Evolutionary conservation across 2,113 vertebrate genomes (phyloP).

Genomic region (Gnathochromis pfefferi): DNA sequence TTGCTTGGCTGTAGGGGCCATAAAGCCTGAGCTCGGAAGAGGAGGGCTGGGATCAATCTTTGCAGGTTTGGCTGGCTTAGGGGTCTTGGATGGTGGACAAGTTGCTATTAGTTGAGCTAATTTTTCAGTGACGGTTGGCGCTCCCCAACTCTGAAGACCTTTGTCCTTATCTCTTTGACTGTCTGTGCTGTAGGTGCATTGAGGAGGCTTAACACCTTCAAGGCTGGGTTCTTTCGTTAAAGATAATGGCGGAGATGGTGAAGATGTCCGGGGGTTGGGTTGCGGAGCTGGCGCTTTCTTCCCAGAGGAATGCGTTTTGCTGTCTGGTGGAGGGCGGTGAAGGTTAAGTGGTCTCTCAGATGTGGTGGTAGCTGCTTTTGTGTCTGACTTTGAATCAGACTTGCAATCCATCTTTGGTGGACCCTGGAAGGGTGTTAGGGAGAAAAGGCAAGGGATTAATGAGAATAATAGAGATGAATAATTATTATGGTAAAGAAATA

Average conservation of each 20-base stretch:
- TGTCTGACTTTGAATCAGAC: slow-evolving; percentile 68
- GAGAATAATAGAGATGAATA: not conserved
- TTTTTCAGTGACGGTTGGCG: slow-evolving; percentile 88
- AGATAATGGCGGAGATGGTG: slow-evolving; percentile 45
- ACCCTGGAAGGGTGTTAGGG: slow-evolving; percentile 41
- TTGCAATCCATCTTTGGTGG: slow-evolving; percentile 70
- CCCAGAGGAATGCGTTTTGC: slow-evolving; percentile 63
- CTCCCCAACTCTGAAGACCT: slow-evolving; percentile 74
- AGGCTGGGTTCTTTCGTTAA: slow-evolving; percentile 60
- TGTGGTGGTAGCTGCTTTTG: slow-evolving; percentile 44
- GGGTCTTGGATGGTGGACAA: slow-evolving; percentile 91
- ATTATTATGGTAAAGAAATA: not conserved
- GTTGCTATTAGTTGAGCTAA: slow-evolving; percentile 93
- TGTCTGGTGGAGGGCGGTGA: slow-evolving; percentile 63
- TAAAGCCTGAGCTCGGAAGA: slow-evolving; percentile 64
- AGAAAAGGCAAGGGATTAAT: not conserved
- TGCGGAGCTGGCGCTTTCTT: slow-evolving; percentile 67
- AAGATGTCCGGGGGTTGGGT: slow-evolving; percentile 41
- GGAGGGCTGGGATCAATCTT: slow-evolving; percentile 51
- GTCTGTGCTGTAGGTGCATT: slow-evolving; percentile 56
- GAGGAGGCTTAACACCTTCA: slow-evolving; percentile 73
- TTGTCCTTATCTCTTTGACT: slow-evolving; percentile 81
- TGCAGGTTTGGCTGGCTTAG: slow-evolving; percentile 79
- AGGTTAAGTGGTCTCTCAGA: slow-evolving; percentile 71
- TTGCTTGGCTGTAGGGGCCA: slow-evolving; percentile 71